Evolutionary conservation across 2,113 vertebrate species (phyloP).

Genomic region (Arvicanthis niloticus): DNA sequence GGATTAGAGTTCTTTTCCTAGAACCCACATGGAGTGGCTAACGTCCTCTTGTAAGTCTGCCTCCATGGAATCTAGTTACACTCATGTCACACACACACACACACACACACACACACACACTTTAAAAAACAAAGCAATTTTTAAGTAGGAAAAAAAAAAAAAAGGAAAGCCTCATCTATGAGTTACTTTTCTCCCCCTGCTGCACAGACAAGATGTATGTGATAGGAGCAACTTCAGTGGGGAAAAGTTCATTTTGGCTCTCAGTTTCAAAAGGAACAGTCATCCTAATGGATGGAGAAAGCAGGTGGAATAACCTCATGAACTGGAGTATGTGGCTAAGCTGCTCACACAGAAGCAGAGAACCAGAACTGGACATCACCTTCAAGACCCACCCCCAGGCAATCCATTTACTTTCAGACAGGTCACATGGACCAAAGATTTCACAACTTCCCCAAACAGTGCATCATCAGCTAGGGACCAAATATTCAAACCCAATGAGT

Average conservation of each 20-base stretch:
- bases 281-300: not conserved
- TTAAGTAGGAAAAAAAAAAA: not conserved
- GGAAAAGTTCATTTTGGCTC: not conserved
- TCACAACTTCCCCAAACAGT: not conserved
- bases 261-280: not conserved
- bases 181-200: not conserved
- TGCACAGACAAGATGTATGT: not conserved
- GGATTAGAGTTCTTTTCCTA: not conserved
- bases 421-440: not conserved
- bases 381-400: not conserved
- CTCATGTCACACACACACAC: not conserved
- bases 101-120: not conserved
- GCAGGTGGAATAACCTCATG: no score
- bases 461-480: not conserved
- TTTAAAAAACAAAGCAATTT: constrained; percentile 11
- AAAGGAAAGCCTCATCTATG: not conserved
- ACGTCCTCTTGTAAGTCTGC: no score
- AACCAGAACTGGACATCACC: not conserved
- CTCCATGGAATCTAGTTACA: not conserved
- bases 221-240: not conserved
- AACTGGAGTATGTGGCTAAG: no score
- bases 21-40: no score
- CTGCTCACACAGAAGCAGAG: not conserved
- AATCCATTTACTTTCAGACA: not conserved
- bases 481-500: not conserved